Conservation (phyloP, 2,797 vertebrate species). For the Cyclopterus lumpus region DNA sequence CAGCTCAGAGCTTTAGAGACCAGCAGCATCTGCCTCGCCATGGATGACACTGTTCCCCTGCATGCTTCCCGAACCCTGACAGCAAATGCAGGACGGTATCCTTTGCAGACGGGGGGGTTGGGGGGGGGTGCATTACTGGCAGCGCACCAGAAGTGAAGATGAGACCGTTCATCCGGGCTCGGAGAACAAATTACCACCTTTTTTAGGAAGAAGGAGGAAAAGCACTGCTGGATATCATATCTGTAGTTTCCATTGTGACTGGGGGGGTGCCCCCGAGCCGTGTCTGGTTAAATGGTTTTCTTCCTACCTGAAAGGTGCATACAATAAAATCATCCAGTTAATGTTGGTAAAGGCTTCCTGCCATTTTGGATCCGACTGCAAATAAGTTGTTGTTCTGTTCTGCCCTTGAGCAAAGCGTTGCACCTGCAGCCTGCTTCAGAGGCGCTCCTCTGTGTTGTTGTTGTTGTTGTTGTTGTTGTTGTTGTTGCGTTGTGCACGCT, state of each 20-base stretch:
- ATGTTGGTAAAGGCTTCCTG: not conserved
- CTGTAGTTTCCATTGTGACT: slow-evolving; percentile 17
- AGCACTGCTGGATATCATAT: slow-evolving; percentile 1
- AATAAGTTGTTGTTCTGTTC: not conserved
- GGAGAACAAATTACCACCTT: not conserved
- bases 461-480: too few relatives aligned
- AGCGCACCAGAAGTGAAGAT: not conserved
- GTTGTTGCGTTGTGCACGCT: too few relatives aligned
- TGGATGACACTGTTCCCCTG: slow-evolving; percentile 21
- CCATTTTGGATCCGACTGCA: not conserved
- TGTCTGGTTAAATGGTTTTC: not conserved
- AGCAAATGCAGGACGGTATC: not conserved
- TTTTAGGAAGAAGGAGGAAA: slow-evolving; percentile 14
- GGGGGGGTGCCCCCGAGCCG: slow-evolving; percentile 4
- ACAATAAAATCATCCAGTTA: not conserved
- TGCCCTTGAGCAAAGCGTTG: slow-evolving; percentile 25
- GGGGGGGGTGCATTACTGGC: too few relatives aligned
- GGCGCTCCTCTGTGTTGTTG: not conserved
- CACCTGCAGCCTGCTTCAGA: slow-evolving; percentile 9
- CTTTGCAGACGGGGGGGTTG: too few relatives aligned
- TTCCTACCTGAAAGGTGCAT: not conserved
- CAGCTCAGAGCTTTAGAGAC: slow-evolving; percentile 53
- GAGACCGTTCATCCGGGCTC: not conserved
- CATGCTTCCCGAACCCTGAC: not conserved
- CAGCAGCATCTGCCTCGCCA: slow-evolving; percentile 47